Conservation (phyloP, 2,797 vertebrate genomes). For the Sebastes cheni region DNA sequence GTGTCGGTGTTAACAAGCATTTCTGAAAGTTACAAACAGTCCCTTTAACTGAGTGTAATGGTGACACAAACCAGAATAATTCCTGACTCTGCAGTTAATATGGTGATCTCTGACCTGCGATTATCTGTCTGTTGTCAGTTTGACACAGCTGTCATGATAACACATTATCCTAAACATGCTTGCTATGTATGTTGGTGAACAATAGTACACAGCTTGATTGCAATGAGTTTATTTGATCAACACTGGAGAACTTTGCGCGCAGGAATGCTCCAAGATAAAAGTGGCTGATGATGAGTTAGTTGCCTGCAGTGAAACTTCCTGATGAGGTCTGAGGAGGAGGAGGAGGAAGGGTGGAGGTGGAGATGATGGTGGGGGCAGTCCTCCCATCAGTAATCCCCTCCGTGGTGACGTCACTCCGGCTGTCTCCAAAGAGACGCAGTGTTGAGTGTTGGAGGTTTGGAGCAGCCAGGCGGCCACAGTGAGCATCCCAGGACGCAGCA, state of each 20-base stretch:
- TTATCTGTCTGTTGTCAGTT: background rate
- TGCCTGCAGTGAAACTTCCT: slow-evolving; percentile 13
- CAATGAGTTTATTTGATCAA: background rate
- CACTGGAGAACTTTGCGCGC: slow-evolving; percentile 13
- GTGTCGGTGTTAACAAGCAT: too few relatives aligned
- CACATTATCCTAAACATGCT: background rate
- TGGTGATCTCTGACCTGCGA: slow-evolving; percentile 25
- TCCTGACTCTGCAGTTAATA: background rate
- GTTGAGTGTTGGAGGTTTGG: slow-evolving; percentile 44
- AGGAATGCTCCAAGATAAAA: slow-evolving; percentile 7
- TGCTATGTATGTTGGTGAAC: background rate
- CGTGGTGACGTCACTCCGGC: slow-evolving; percentile 76
- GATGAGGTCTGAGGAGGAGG: slow-evolving; percentile 3
- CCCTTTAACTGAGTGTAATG: too few relatives aligned
- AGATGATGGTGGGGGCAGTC: slow-evolving; percentile 11
- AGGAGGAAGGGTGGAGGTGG: background rate
- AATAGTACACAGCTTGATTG: background rate
- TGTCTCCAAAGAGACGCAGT: slow-evolving; percentile 67
- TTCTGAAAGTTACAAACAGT: too few relatives aligned
- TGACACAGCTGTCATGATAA: slow-evolving; percentile 7
- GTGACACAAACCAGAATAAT: background rate
- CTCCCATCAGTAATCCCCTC: slow-evolving; percentile 67
- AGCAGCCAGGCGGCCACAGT: slow-evolving; percentile 63
- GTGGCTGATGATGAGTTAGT: background rate
- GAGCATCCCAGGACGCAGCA: slow-evolving; percentile 72